Evolutionary conservation across 2,797 vertebrate species (phyloP).

Genomic region (Clangula hyemalis): DNA sequence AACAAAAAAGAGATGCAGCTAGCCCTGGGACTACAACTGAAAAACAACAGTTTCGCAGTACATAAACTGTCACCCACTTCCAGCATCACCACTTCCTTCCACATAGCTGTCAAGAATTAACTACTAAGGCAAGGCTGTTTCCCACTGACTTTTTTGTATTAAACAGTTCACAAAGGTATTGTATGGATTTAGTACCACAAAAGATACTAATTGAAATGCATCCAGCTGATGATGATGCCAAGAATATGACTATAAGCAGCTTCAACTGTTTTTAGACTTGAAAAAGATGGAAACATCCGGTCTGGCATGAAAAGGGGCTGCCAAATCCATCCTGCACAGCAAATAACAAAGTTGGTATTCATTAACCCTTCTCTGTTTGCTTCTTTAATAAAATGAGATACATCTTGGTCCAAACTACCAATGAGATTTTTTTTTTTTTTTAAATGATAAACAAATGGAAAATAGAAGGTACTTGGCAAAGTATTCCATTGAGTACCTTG

Average conservation of each 20-base stretch:
- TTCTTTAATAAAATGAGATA: conserved; percentile 15
- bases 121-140: neutral
- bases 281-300: conserved; percentile 2
- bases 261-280: conserved; percentile 1
- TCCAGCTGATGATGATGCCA: neutral
- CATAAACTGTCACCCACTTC: neutral
- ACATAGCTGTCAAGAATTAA: neutral
- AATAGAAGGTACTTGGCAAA: conserved; percentile 16
- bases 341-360: conserved; percentile 5
- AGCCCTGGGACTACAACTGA: neutral
- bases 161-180: neutral
- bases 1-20: neutral
- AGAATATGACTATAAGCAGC: conserved; percentile 2
- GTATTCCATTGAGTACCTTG: conserved; percentile 2
- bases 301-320: neutral
- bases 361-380: neutral
- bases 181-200: neutral
- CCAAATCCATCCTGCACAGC: conserved; percentile 10
- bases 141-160: neutral
- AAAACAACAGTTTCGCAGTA: accelerated
- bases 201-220: conserved; percentile 1
- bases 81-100: accelerated
- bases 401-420: neutral
- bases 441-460: conserved; percentile 14
- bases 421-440: conserved; percentile 20